These are phyloP conservation scores for Petrophora chlorosata DNA, from an alignment of 2,888 invertebrate species.

Conservation along the genomic window DNA sequence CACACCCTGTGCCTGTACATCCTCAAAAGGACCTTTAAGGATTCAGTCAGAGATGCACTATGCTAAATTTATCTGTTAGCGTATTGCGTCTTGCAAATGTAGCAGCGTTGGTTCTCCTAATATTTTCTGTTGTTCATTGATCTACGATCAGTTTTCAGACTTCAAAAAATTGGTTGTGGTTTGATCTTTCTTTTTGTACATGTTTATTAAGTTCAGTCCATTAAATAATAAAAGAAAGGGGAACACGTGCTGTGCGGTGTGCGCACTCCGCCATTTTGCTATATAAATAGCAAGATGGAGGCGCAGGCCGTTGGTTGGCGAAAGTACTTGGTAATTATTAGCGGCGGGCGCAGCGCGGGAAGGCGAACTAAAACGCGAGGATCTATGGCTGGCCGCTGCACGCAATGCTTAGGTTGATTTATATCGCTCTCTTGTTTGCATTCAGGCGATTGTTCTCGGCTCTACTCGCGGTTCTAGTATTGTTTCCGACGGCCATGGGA, in stretches of 20 bases:
- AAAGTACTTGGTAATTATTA: conserved; percentile 82
- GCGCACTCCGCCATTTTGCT: conserved; percentile 77
- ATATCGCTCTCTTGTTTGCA: conserved; percentile 79
- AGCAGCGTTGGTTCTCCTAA: too few species aligned
- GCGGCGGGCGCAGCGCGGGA: conserved; percentile 66
- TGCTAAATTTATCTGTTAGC: conserved; percentile 26
- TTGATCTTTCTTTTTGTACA: not conserved
- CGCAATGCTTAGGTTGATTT: conserved; percentile 81
- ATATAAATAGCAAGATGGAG: conserved; percentile 82
- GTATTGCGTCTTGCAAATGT: conserved; percentile 44
- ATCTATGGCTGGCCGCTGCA: conserved; percentile 76
- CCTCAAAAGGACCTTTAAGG: too few species aligned
- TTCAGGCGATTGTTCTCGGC: conserved; percentile 73
- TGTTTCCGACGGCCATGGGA: conserved; percentile 75
- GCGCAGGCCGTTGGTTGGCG: conserved; percentile 63
- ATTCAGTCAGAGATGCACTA: too few species aligned
- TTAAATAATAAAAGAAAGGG: conserved; percentile 69
- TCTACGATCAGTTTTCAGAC: too few species aligned
- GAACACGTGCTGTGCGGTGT: conserved; percentile 68
- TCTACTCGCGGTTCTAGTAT: conserved; percentile 71
- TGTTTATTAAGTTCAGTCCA: conserved; percentile 40
- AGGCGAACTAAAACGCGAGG: conserved; percentile 73
- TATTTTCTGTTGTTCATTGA: too few species aligned
- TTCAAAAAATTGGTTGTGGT: too few species aligned
- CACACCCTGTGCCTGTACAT: too few species aligned